Base-by-base conservation (phyloP, 2,888 invertebrate species). In the Athripsodes cinereus region DNA sequence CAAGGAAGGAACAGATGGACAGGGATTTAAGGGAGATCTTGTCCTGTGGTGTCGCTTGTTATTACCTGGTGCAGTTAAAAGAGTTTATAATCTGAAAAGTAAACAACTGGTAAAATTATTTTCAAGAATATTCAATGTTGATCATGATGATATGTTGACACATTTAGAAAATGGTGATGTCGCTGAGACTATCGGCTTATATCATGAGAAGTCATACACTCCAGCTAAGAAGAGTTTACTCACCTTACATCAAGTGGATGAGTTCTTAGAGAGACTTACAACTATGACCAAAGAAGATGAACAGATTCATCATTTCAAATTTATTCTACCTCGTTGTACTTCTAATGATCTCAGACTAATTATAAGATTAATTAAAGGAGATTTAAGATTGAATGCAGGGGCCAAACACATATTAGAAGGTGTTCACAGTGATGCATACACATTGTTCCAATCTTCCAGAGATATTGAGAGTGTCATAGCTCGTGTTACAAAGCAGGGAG, bases 401-500 rank as follows among this genome's bases (percentile, higher is more conserved):
- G 89, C 95, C 0, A 92, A 96, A 71, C 93, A 92, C 71, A 88
- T 97, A 75, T 82, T 96, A 52, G 91, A 90, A 67, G 95, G 89
- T 1, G 81, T 97, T 22, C 91, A 95, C 70, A 82, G 87, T 0
- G 86, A 92, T 70, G 96, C 96, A 0, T 96, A 96, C 70, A 81
- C 82, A 63, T 88, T 90, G 0, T 96, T 92, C 72, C 94, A 96
- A 74, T 85, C 89, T 0, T 92, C 92, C 0, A 78, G 90, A 51
- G 87, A 96, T 71, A 76, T 96, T 21, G 73, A 82, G 31, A 81
- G 84, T 66, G 92, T 96, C 19, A 80, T 96, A n/a, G 74, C 80
- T 58, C 66, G 76, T 64, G 72, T 76, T 19, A 65, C 1, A 59
- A 61, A 1, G 64, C 60, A 52, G 52, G 60, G 31, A 57, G 55